Evolutionary conservation across 1,140 invertebrate genomes (phyloP).

Genomic region (Goniozus legneri): DNA sequence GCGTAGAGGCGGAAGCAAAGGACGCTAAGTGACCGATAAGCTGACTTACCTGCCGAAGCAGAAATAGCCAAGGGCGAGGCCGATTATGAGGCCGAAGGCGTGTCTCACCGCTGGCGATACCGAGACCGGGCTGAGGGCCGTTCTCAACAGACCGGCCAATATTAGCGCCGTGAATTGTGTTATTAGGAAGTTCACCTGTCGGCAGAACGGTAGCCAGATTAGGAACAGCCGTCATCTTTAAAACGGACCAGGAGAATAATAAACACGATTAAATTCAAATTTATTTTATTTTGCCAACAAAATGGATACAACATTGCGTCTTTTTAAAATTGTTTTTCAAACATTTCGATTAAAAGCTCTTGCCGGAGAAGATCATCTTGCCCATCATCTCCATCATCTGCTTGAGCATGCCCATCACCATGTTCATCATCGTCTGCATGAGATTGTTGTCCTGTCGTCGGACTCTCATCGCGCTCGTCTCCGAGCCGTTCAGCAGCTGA

Average conservation of each 20-base stretch:
- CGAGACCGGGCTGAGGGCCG: slow-evolving; percentile 63
- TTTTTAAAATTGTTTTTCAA: neutral
- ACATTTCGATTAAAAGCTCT: neutral
- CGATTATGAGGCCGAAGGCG: slow-evolving; percentile 70
- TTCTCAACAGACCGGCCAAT: slow-evolving; percentile 71
- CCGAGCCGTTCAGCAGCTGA: no score
- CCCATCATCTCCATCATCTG: neutral
- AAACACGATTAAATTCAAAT: slow-evolving; percentile 1
- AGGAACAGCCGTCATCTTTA: no score
- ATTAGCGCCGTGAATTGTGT: slow-evolving; percentile 75
- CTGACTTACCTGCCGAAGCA: slow-evolving; percentile 83
- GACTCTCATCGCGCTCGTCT: no score
- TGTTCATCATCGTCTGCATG: no score
- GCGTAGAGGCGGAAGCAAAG: no score
- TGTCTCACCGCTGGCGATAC: slow-evolving; percentile 68
- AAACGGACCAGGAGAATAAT: slow-evolving; percentile 35
- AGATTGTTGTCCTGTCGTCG: no score
- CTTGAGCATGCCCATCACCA: no score
- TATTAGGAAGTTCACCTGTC: slow-evolving; percentile 79
- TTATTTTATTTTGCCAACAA: no score
- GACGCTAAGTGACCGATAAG: no score
- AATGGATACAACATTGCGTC: neutral
- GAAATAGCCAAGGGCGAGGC: slow-evolving; percentile 77
- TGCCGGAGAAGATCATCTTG: neutral
- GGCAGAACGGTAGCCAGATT: no score